phyloP scores from a whole-genome alignment of 2,888 invertebrate species.

The Zaprionus bogoriensis region DNA sequence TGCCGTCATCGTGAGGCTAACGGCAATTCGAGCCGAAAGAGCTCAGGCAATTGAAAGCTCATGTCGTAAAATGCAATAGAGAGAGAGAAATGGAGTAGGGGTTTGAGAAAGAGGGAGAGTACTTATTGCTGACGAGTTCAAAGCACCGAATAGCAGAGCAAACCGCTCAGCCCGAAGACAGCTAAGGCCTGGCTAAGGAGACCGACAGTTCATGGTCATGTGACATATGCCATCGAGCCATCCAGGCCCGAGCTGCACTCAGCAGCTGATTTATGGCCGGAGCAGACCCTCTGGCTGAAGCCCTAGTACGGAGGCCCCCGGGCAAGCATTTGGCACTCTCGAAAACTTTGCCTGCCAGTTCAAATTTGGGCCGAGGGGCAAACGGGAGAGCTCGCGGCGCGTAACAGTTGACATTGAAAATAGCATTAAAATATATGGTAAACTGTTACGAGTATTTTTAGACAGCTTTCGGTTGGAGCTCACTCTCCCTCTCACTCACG shows the following conservation, averaged over 20 bases:
- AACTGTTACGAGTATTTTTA: slow-evolving; percentile 47
- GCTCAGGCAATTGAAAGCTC: neutral
- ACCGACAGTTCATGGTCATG: slow-evolving; percentile 53
- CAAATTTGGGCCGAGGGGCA: slow-evolving; percentile 12
- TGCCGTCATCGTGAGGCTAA: slow-evolving; percentile 29
- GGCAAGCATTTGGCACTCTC: slow-evolving; percentile 47
- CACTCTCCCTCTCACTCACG: neutral
- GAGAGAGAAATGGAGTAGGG: neutral
- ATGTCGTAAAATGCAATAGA: slow-evolving; percentile 1
- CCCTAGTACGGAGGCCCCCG: neutral
- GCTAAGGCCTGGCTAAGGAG: slow-evolving; percentile 18
- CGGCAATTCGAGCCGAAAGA: neutral
- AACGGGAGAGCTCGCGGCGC: slow-evolving; percentile 10
- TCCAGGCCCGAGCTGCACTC: slow-evolving; percentile 39
- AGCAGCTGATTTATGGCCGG: slow-evolving; percentile 42
- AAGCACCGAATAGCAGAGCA: slow-evolving; percentile 18
- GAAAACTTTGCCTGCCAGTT: slow-evolving; percentile 42
- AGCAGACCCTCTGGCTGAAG: neutral
- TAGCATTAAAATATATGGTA: slow-evolving; percentile 44
- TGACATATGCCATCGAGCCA: slow-evolving; percentile 46
- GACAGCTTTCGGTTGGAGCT: slow-evolving; percentile 14
- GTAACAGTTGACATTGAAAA: slow-evolving; percentile 65
- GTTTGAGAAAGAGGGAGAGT: neutral
- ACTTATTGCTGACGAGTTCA: slow-evolving; percentile 16
- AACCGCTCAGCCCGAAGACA: slow-evolving; percentile 5